Evolutionary conservation across 2,113 vertebrate genomes (phyloP).

Genomic region (Pelmatolapia mariae): DNA sequence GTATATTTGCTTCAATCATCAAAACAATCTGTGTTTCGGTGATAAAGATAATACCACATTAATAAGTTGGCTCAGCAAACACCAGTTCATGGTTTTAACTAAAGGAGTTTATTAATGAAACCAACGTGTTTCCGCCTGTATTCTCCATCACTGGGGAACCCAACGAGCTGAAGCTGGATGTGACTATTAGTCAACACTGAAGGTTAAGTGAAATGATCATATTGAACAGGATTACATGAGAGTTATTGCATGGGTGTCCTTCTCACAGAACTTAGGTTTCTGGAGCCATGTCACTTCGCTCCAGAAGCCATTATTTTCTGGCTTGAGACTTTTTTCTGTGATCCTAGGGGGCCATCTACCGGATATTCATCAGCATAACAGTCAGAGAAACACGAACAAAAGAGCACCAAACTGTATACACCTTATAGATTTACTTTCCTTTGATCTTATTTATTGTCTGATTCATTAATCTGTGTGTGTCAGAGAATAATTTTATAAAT

Average conservation of each 20-base stretch:
- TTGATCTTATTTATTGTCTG: neutral
- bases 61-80: neutral
- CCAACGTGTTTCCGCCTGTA: neutral
- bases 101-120: neutral
- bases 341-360: constrained; percentile 33
- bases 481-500: neutral
- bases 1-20: neutral
- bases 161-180: neutral
- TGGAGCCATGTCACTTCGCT: neutral
- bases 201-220: neutral
- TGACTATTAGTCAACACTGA: neutral
- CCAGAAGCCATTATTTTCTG: neutral
- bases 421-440: neutral
- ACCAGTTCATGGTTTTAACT: neutral
- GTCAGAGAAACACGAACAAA: neutral
- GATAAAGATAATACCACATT: neutral
- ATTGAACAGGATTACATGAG: neutral
- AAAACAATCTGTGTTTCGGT: neutral
- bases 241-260: neutral
- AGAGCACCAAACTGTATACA: neutral
- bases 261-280: neutral
- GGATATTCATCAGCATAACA: neutral
- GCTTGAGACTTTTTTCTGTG: neutral
- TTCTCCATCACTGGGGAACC: neutral
- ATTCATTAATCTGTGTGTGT: neutral